Base-by-base conservation (phyloP, 2,113 vertebrate genomes). In the Sinosuthora webbiana region DNA sequence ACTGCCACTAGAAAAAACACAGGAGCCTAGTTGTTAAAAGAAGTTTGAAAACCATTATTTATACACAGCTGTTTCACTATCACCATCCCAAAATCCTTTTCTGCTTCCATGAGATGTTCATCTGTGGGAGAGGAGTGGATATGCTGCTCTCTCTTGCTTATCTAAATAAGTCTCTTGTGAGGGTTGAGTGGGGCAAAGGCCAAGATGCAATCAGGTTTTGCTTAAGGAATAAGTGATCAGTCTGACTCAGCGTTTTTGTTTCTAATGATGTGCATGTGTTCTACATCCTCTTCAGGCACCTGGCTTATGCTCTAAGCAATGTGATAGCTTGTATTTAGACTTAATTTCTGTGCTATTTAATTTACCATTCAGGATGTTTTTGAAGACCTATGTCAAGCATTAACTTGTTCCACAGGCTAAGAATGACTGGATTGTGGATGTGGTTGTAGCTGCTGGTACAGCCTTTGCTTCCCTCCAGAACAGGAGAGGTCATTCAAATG, bases 91-190 rank as follows among this genome's bases (percentile, higher is more conserved):
- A 85, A 62, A 13, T 53, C 22, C 15, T 44, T 81, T 69, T 80
- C 52, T 57, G n/a, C 37, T 78, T 83, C 52, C 44, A 2, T 47
- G 41, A 52, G 60, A 41, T 0, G 0, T 6, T 37, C 0, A 4
- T 42, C 50, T 83, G 39, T 47, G 41, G 57, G 65, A 87, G 77
- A 47, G 44, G 47, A 75, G 49, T 30, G 35, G 17, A 31, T 55
- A 5, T 76, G 33, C 2, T 68, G 33, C 44, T 88, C 33, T 68
- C 13, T 87, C 31, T 65, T 91, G 5, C 41, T 90, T 77, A 33
- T 47, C 22, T 80, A 63, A 55, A 67, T 59, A 49, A 87, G 68
- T 62, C 63, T 80, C 35, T 53, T 90, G 27, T 0, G 2, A 76
- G 55, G 62, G 42, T n/a, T 96, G 68, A 85, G 37, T 35, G 55